Base-by-base conservation (phyloP, 1,140 invertebrate species). In the Musca vetustissima region DNA sequence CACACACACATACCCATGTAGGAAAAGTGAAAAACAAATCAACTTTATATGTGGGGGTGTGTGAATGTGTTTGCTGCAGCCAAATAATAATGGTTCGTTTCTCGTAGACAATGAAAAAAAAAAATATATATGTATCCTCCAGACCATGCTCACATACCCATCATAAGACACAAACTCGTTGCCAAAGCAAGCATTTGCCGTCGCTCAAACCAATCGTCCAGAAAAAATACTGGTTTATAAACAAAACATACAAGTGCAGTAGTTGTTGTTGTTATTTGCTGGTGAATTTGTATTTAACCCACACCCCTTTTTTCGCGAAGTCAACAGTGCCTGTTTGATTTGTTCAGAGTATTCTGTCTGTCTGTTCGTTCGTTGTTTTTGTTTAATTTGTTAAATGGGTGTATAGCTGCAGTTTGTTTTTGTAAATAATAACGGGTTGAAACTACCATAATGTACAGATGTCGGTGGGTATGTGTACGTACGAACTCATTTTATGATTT, bases 341-440 rank as follows among this genome's bases (percentile, higher is more conserved):
- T 43, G 36, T 13, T 43, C 36, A 43, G 7, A 17, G 4, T 59
- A 17, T 59, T n/a, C 9, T 61, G 6, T 32, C 11, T 59, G 55
- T 22, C n/a, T n/a, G n/a, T n/a, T n/a, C n/a, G n/a, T n/a, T n/a
- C n/a, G 15, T 32, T 59, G 55, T 59, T 36, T 14, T 17, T 59
- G 55, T 59, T 59, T n/a, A 36, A 21, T 61, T 4, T 43, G n/a
- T 61, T 25, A 17, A 28, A n/a, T 25, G 24, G n/a, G 28, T n/a
- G 28, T 28, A 28, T 52, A 17, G 55, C 21, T 4, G 55, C 14
- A 9, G 57, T 36, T 43, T 61, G 53, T 57, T 28, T 28, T 61
- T 61, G 28, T 61, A 36, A 36, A 61, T 61, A 21, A 61, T 43
- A 61, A 61, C 57, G 57, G 57, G 57, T 61, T 61, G 28, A 61